Evolutionary conservation across 1,140 invertebrate species (phyloP), one percentile per base, ranked within the genome.

Genomic region (Drosophila serrata): DNA sequence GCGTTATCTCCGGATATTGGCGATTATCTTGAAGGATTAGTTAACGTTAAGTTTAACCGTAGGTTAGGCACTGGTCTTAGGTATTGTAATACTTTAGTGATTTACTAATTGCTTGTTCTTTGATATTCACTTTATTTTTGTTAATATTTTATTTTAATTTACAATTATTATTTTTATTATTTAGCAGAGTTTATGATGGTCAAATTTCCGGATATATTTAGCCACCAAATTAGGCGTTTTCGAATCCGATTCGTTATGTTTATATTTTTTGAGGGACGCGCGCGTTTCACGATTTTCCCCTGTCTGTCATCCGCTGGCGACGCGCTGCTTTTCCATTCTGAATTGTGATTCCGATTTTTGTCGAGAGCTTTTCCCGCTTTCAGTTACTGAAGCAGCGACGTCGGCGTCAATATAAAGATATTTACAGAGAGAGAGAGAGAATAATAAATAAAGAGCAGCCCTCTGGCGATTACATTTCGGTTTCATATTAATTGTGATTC

Each of bases 321-420:
- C 85, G 85, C 85, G 65, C 72, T 76, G 79, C 81, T 90, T 90
- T 90, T 85, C 85, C 85, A 82, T 85, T 90, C 85, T 90, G 85
- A 90, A 79, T 76, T 63, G 48, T 55, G 63, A 76, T 79, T 77
- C 80, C 51, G 40, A 75, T 68, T 75, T 75, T 39, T 53, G 43
- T 49, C 76, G 68, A 85, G 77, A 82, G 80, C 80, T 90, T 90
- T 88, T 81, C 81, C 77, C 64, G 49, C 64, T 40, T 64, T 59
- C 73, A 88, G 84, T 88, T 77, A 86, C 69, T 46, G 53, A 42
- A 19, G 46, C 60, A 65, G 39, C 62, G 9, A 45, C 61, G 42
- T 49, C 69, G 24, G 12, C 40, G 5, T 13, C 12, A 22, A 53
- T 53, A 24, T 53, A 53, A 19, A 53, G 31, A 53, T 37, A 53